phyloP scores from a whole-genome alignment of 2,888 invertebrate genomes.

The Dinocampus coccinellae region DNA sequence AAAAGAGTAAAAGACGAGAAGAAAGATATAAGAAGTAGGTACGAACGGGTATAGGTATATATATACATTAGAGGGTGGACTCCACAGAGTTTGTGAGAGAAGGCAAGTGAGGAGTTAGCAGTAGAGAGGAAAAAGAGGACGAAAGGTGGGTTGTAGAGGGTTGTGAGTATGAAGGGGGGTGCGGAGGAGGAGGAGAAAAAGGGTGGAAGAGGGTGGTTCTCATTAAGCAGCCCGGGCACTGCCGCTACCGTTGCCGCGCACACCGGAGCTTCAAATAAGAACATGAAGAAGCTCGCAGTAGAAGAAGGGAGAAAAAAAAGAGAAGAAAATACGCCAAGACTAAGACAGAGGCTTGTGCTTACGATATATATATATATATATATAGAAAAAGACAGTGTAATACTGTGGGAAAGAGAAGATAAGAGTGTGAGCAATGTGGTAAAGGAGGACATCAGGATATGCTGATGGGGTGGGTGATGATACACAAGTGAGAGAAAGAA shows the following conservation, averaged over 20 bases:
- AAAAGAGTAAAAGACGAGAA: background rate
- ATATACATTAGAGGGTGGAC: background rate
- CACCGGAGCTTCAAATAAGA: slow-evolving; percentile 58
- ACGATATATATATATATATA: background rate
- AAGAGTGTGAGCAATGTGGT: too few species aligned
- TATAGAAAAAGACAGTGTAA: slow-evolving; percentile 5
- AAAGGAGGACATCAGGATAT: slow-evolving; percentile 9
- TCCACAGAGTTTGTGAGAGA: slow-evolving; percentile 15
- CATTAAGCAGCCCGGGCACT: slow-evolving; percentile 69
- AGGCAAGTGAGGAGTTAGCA: slow-evolving; percentile 30
- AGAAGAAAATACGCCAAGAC: slow-evolving; percentile 54
- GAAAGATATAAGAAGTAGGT: slow-evolving; percentile 22
- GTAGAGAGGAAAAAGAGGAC: too few species aligned
- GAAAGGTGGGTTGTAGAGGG: slow-evolving; percentile 36
- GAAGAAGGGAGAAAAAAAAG: slow-evolving; percentile 56
- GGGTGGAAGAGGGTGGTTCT: slow-evolving; percentile 65
- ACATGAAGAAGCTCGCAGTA: slow-evolving; percentile 54
- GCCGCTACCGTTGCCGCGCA: slow-evolving; percentile 41
- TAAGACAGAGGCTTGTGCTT: slow-evolving; percentile 42
- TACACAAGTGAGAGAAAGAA: slow-evolving; percentile 33
- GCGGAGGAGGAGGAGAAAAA: too few species aligned
- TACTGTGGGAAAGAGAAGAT: too few species aligned
- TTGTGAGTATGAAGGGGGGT: slow-evolving; percentile 34
- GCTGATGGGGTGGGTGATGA: slow-evolving; percentile 36
- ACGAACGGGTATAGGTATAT: slow-evolving; percentile 21